phyloP scores from a whole-genome alignment of 2,113 vertebrate genomes.

The Coreoperca whiteheadi region DNA sequence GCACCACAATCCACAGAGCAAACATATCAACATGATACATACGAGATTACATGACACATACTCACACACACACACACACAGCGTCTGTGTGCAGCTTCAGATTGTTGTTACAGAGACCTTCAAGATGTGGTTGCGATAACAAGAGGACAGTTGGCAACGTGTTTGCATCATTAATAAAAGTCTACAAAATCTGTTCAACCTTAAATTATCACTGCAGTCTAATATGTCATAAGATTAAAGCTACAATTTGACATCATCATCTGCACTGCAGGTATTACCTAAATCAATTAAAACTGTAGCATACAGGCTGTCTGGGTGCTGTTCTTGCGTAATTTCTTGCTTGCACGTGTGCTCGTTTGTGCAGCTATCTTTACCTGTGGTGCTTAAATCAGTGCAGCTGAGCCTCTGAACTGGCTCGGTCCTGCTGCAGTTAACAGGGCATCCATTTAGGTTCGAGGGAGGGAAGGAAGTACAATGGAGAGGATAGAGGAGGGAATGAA shows the following conservation, averaged over 20 bases:
- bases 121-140: constrained; percentile 4
- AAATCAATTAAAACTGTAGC: constrained; percentile 2
- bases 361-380: constrained; percentile 63
- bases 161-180: background rate
- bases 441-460: constrained; percentile 76
- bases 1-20: background rate
- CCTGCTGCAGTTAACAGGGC: constrained; percentile 71
- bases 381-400: constrained; percentile 66
- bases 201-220: background rate
- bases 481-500: constrained; percentile 81
- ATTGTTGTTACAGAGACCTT: constrained; percentile 16
- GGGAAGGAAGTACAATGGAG: constrained; percentile 71
- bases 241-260: too few species aligned
- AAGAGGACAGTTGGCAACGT: background rate
- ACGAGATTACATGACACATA: background rate
- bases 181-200: background rate
- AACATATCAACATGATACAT: background rate
- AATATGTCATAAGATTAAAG: constrained; percentile 3
- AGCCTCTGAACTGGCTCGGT: constrained; percentile 71
- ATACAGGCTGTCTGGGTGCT: background rate
- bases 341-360: constrained; percentile 24
- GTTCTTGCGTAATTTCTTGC: constrained; percentile 2
- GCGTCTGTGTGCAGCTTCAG: constrained; percentile 4
- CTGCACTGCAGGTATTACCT: background rate
- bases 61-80: background rate